Conservation (phyloP, 2,113 vertebrate species). For the Nothobranchius furzeri region DNA sequence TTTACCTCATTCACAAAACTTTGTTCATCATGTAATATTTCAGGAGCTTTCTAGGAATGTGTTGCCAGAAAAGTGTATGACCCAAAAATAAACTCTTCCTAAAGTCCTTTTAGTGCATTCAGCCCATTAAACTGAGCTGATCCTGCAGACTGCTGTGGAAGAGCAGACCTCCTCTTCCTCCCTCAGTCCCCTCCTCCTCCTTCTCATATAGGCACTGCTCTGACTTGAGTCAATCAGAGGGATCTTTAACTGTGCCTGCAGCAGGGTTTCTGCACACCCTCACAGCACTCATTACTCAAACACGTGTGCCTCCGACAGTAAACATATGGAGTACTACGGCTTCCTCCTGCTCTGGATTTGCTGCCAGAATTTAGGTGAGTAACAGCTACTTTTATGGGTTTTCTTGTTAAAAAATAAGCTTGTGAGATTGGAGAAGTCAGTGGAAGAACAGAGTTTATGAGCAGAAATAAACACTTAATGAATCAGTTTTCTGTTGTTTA, state of each 20-base stretch:
- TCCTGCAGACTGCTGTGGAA: conserved; percentile 46
- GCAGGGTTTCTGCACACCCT: conserved; percentile 72
- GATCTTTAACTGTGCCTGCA: conserved; percentile 68
- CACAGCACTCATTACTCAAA: conserved; percentile 46
- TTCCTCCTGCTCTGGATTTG: conserved; percentile 87
- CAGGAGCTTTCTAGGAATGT: too few relatives aligned
- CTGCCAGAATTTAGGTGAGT: conserved; percentile 88
- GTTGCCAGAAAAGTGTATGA: too few relatives aligned
- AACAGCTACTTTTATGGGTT: conserved; percentile 29
- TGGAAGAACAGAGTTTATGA: too few relatives aligned
- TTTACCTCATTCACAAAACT: too few relatives aligned
- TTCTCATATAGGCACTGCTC: conserved; percentile 81
- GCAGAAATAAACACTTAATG: too few relatives aligned
- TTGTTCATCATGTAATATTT: too few relatives aligned
- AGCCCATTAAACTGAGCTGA: conserved; percentile 26
- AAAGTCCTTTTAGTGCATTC: background rate
- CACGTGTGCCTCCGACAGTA: conserved; percentile 52
- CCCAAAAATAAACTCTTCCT: background rate
- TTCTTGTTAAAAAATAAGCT: conserved; percentile 1
- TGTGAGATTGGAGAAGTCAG: too few relatives aligned
- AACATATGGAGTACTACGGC: conserved; percentile 87
- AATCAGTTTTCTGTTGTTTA: too few relatives aligned
- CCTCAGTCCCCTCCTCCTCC: conserved; percentile 86
- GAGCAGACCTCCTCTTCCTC: conserved; percentile 80
- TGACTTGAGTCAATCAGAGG: conserved; percentile 78